A percentile compares a stretch with the other conserved stretches of the same genome.
Evolutionary conservation across 2,888 invertebrate genomes (phyloP).

Genomic region (Thumatha senex): DNA sequence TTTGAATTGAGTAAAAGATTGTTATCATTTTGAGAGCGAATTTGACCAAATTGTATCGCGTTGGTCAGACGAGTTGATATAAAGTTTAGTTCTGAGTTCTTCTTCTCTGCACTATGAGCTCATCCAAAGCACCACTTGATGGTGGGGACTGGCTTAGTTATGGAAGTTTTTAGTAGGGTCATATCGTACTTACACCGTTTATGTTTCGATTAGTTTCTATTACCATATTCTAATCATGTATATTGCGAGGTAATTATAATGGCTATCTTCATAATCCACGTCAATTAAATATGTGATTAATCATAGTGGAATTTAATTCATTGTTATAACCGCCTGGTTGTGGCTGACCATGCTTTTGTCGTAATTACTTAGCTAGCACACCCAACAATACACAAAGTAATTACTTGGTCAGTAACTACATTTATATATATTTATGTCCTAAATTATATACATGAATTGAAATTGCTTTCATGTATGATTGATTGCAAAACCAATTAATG

Average conservation of each 20-base stretch:
- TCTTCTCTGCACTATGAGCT: no score
- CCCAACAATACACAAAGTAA: slow-evolving; percentile 2
- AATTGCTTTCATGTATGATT: no score
- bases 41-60: no score
- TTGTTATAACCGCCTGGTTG: neutral
- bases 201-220: neutral
- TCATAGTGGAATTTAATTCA: slow-evolving; percentile 4
- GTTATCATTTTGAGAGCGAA: no score
- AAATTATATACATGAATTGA: neutral
- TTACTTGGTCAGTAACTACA: neutral
- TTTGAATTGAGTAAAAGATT: no score
- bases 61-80: no score
- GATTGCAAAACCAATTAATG: no score
- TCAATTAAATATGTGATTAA: slow-evolving; percentile 7
- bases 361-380: slow-evolving; percentile 7
- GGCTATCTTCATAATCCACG: neutral
- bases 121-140: no score
- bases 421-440: neutral
- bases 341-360: slow-evolving; percentile 1
- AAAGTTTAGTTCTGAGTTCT: no score
- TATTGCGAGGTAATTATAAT: neutral
- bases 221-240: neutral
- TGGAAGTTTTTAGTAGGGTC: no score
- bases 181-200: no score
- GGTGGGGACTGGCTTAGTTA: no score